Base-by-base conservation (phyloP, 37 sponge, comb jelly and placozoan genomes). In the Bolinopsis microptera region DNA sequence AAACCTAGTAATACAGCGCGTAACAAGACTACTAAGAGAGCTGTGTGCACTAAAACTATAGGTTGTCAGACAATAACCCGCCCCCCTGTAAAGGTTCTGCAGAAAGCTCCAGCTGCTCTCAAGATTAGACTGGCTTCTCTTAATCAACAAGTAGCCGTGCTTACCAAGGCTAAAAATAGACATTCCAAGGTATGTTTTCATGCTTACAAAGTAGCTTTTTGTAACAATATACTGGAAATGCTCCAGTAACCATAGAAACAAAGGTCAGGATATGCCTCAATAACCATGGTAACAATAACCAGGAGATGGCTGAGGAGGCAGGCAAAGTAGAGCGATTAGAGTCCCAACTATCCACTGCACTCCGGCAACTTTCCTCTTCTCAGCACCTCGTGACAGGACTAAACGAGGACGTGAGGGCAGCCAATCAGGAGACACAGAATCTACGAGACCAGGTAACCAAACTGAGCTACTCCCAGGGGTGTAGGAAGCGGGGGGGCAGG, bases 91-190 rank as follows among this genome's bases (percentile, higher is more conserved):
- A 80, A 80, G 23, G 82, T 80, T 16, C 82, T 80, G 3, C 36
- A 80, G 38, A 80, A 80, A 31, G 37, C 82, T 35, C 82, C 82
- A 2, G 82, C 82, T 80, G 82, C 82, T 8, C 5, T 80, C 9
- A 80, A 80, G 37, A 80, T 80, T 23, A 24, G 82, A 9, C 16
- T 80, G 82, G 82, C 82, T 34, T 80, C 82, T 21, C 82, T 80
- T 3, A 80, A 80, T 33, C 82, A 80, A 37, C 82, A 80, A 33
- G 37, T 80, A 23, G 82, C 82, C 32, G 82, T 80, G 2, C 82
- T 80, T 13, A 80, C 82, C 8, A 80, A 80, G 32, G 82, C 82
- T 34, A 80, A 80, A 33, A 34, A 80, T 35, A 28, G 23, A 80
- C 38, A 80, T 33, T 24, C 82, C 37, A 80, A 80, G 82, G 82